Evolutionary conservation across 92 coral and sea anemone species (phyloP), one percentile per base, ranked within the genome.

Genomic region (Pocillopora grandis): DNA sequence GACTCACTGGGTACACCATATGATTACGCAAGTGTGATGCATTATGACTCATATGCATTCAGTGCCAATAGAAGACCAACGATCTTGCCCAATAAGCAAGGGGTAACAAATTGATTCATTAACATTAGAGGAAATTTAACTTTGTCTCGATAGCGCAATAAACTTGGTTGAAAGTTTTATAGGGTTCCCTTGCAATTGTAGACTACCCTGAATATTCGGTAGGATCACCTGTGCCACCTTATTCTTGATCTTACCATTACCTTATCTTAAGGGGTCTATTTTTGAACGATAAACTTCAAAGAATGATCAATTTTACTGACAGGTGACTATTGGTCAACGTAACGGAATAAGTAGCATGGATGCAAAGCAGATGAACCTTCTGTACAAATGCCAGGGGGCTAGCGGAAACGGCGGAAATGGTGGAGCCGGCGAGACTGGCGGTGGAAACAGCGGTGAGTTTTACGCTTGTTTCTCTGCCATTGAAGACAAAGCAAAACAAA

Each of bases 21-120:
- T 35, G 90, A 87, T 75, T 87, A 87, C 76, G 79, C 63, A 33
- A 80, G 87, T 20, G 86, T 87, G 55, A 87, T 87, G 90, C 90
- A 87, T 42, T 81, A 87, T 58, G 83, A 79, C 69, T 62, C 86
- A 6, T 64, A 78, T 11, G 86, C 90, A 58, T 87, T 80, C 78
- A 84, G 90, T 58, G 68, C 81, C 37, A 77, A 77, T n/a, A 33
- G 71, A 61, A 27, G 17, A 19, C 71, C 81, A 62, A 77, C 81
- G 36, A 77, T 77, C 12, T 70, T 77, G 18, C 81, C 81, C 11
- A 77, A 77, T 12, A 77, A 77, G 19, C 81, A 77, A 62, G 81
- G 81, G 81, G 81, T 77, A 76, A 55, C 59, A 11, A 31, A 19
- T 17, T 67, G 14, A 67, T 23, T 33, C 8, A 9, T 5, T 31